phyloP scores from a whole-genome alignment of 1,140 invertebrate species.

The Ectropis grisescens region DNA sequence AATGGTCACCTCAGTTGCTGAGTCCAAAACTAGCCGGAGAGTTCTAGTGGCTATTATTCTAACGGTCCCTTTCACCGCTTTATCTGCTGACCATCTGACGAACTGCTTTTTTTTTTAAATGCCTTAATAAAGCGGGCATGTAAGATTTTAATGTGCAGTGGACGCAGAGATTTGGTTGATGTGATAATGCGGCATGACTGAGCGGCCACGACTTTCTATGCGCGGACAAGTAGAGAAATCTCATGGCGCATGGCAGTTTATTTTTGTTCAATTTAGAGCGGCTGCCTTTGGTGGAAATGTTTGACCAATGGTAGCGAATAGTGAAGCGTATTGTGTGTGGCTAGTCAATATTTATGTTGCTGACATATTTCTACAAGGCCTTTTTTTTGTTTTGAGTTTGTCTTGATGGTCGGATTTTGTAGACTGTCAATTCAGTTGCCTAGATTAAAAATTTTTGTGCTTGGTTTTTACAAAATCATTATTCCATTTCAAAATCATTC shows the following conservation, averaged over 20 bases:
- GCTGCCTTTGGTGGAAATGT: slow-evolving; percentile 8
- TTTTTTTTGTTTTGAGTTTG: no score
- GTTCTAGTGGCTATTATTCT: slow-evolving; percentile 49
- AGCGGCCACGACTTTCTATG: slow-evolving; percentile 58
- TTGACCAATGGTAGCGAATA: not conserved
- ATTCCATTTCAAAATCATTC: no score
- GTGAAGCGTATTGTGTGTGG: not conserved
- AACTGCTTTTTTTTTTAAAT: slow-evolving; percentile 54
- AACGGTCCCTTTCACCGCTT: slow-evolving; percentile 66
- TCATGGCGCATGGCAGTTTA: slow-evolving; percentile 18
- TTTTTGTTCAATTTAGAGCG: slow-evolving; percentile 34
- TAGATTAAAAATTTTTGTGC: no score
- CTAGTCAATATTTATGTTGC: slow-evolving; percentile 4
- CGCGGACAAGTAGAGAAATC: slow-evolving; percentile 21
- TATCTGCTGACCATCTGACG: slow-evolving; percentile 59
- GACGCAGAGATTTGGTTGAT: slow-evolving; percentile 48
- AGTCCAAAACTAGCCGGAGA: slow-evolving; percentile 26
- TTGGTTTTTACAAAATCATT: no score
- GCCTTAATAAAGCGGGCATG: slow-evolving; percentile 61
- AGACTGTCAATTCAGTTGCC: no score
- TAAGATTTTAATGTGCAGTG: slow-evolving; percentile 60
- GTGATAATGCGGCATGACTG: slow-evolving; percentile 58
- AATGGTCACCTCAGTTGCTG: slow-evolving; percentile 16
- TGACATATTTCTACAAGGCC: no score
- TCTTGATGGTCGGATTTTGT: no score